phyloP scores from a whole-genome alignment of 2,113 vertebrate species.

The Clinocottus analis region DNA sequence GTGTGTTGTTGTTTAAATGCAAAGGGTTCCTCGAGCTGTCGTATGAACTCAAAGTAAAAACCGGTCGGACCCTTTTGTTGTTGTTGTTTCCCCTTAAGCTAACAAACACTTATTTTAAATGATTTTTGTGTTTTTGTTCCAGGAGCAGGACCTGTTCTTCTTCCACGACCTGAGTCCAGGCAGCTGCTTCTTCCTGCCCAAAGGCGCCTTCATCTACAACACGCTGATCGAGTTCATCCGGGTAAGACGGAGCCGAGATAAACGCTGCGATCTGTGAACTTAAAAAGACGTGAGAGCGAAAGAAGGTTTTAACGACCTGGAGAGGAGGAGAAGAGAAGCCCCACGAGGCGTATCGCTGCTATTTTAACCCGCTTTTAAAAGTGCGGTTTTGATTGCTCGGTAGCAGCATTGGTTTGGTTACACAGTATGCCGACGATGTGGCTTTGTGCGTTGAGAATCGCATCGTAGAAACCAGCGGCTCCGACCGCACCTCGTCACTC shows the following conservation, averaged over 20 bases:
- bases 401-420: too few relatives aligned
- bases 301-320: too few relatives aligned
- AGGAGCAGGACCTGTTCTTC: constrained; percentile 99
- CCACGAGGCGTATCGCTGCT: neutral
- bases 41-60: too few relatives aligned
- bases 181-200: constrained; percentile 98
- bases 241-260: constrained; percentile 84
- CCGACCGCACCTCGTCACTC: too few relatives aligned
- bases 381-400: neutral
- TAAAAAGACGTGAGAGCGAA: neutral
- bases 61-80: neutral
- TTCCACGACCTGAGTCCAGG: constrained; percentile 98
- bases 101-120: neutral
- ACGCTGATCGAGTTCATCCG: constrained; percentile 92
- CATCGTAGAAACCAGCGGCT: neutral
- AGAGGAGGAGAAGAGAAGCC: too few relatives aligned
- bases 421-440: neutral
- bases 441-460: neutral
- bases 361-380: neutral
- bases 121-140: constrained; percentile 34
- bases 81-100: constrained; percentile 22
- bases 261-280: constrained; percentile 27
- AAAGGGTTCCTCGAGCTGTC: too few relatives aligned
- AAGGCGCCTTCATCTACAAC: constrained; percentile 96
- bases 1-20: too few relatives aligned